Percentiles rank a stretch among this genome's conserved stretches.
Conservation (phyloP, 1,140 invertebrate species). For the Archivesica marissinica region DNA sequence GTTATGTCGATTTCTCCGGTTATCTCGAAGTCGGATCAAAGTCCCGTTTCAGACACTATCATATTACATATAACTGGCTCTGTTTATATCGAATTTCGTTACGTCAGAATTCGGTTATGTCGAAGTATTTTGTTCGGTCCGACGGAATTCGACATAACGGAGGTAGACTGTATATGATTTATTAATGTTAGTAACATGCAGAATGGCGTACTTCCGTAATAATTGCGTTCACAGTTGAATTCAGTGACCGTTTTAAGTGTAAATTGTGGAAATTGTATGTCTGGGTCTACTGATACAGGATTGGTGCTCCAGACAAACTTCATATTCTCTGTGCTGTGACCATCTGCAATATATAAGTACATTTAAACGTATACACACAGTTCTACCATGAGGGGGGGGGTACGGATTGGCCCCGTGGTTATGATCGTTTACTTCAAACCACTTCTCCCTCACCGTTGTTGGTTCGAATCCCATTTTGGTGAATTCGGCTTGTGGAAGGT, state of each 20-base stretch:
- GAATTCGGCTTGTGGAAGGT: too few species aligned
- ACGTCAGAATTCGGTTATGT: neutral
- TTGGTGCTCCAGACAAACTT: slow-evolving; percentile 28
- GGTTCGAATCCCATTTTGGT: too few species aligned
- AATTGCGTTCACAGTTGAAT: slow-evolving; percentile 21
- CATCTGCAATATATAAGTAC: slow-evolving; percentile 29
- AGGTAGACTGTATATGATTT: too few species aligned
- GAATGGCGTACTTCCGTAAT: slow-evolving; percentile 20
- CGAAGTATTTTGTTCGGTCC: neutral
- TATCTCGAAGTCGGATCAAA: too few species aligned
- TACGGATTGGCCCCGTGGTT: too few species aligned
- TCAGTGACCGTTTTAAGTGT: neutral
- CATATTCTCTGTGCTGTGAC: neutral
- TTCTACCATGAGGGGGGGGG: too few species aligned
- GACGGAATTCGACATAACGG: neutral
- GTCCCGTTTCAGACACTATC: too few species aligned
- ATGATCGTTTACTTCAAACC: too few species aligned
- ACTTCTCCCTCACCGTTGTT: too few species aligned
- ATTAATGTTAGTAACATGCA: neutral
- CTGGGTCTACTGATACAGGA: neutral
- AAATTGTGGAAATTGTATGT: slow-evolving; percentile 36
- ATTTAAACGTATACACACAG: too few species aligned
- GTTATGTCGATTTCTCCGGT: too few species aligned
- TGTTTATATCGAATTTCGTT: neutral
- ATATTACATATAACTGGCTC: neutral